Conservation (phyloP, 1,140 invertebrate genomes). For the Gryon sp. region DNA sequence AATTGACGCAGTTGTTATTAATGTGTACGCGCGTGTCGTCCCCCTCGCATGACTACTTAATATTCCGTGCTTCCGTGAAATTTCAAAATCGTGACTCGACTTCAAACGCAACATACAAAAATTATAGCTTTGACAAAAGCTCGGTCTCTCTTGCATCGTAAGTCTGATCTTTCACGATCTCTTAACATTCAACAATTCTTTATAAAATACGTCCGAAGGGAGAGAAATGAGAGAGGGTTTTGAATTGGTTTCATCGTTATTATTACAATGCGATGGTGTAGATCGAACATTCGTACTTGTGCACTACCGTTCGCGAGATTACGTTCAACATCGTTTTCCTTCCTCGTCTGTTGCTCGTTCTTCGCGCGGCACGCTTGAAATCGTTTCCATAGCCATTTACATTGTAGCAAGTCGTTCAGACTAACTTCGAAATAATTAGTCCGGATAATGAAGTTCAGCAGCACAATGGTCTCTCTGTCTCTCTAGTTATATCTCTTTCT, state of each 20-base stretch:
- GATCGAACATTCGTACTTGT: constrained; percentile 29
- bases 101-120: constrained; percentile 27
- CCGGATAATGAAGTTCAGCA: constrained; percentile 75
- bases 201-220: constrained; percentile 26
- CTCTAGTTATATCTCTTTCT: too few relatives aligned
- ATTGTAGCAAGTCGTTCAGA: constrained; percentile 76
- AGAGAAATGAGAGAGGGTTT: too few relatives aligned
- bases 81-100: constrained; percentile 12
- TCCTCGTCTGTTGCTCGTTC: constrained; percentile 39
- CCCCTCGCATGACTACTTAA: constrained; percentile 4
- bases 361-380: constrained; percentile 61
- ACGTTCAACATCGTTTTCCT: constrained; percentile 45
- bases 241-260: constrained; percentile 55
- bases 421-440: constrained; percentile 79
- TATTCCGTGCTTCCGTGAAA: constrained; percentile 17
- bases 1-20: constrained; percentile 28
- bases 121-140: constrained; percentile 21
- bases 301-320: constrained; percentile 62
- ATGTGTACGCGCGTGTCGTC: background rate
- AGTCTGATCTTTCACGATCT: constrained; percentile 9
- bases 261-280: constrained; percentile 37
- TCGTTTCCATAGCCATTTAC: constrained; percentile 74
- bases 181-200: constrained; percentile 45
- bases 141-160: background rate
- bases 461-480: constrained; percentile 70